Evolutionary conservation across 2,113 vertebrate species (phyloP), one percentile per base, ranked within the genome.

Genomic region (Dromaius novaehollandiae): DNA sequence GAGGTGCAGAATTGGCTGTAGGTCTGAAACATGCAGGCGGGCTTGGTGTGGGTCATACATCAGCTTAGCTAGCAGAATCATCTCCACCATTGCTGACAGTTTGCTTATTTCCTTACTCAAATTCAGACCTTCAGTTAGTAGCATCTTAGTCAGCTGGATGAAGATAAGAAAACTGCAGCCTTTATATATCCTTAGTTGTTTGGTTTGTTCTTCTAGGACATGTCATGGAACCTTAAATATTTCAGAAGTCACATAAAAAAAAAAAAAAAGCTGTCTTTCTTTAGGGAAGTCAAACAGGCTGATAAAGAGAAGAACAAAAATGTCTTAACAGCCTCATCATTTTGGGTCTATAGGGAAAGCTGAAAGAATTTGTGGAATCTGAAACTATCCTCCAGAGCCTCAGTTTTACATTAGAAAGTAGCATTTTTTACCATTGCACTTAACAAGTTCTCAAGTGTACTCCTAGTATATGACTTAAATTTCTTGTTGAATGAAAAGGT

Each of bases 351-450:
- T 69, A 82, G 22, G 30, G 53, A 94, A 89, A 91, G 20, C 30
- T 88, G 58, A 89, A 95, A 93, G 48, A 86, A 76, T 82, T 77
- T 91, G 18, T 50, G 44, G 51, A 95, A 94, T 68, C 34, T 89
- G 61, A 93, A 96, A 94, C 15, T 92, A 89, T 46, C 7, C 93
- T 94, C 87, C 26, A 80, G 93, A 93, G 82, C 8, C 82, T 92
- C 22, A 40, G 32, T 91, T 94, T 88, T 94, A 63, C 58, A 80
- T 95, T 64, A 76, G 83, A 76, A 96, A 85, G 38, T 8, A 92
- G 1, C 18, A 36, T 38, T 46, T 56, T 93, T 94, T 74, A 61
- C 20, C 28, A 30, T 24, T 95, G 32, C 90, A 85, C 80, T 97
- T 95, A 90, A 69, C 18, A 36, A 51, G 13, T 90, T 94, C 91